Percentiles rank a stretch among this genome's conserved stretches.
Evolutionary conservation across 1,140 invertebrate genomes (phyloP).

Genomic region (Antheraea pernyi): DNA sequence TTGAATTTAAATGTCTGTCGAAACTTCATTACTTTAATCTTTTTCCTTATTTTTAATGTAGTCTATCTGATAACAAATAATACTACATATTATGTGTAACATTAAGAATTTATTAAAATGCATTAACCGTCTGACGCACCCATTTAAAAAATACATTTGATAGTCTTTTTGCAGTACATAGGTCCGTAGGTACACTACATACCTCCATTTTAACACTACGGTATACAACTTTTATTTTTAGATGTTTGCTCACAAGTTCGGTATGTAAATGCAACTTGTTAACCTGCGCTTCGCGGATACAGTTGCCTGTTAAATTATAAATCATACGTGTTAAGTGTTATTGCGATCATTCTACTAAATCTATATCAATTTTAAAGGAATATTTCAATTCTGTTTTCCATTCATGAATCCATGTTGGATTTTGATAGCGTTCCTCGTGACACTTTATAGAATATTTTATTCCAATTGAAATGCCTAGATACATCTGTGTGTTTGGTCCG

Average conservation of each 20-base stretch:
- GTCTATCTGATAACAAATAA: no score
- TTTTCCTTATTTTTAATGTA: no score
- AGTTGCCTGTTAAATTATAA: conserved; percentile 23
- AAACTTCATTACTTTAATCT: no score
- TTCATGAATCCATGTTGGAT: background rate
- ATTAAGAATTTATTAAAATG: background rate
- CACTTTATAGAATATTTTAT: no score
- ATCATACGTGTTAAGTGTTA: conserved; percentile 20
- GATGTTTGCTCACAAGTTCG: conserved; percentile 49
- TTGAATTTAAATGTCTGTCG: no score
- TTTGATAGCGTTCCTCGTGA: background rate
- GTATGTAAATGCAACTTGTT: conserved; percentile 65
- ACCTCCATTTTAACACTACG: conserved; percentile 41
- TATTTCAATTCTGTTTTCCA: background rate
- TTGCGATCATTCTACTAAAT: background rate
- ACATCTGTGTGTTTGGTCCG: no score
- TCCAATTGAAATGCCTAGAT: no score
- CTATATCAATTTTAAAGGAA: background rate
- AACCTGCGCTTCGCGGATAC: conserved; percentile 29
- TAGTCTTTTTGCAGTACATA: conserved; percentile 13
- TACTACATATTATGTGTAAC: no score
- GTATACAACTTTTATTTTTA: conserved; percentile 65
- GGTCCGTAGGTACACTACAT: conserved; percentile 9
- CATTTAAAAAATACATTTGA: conserved; percentile 1
- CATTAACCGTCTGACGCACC: background rate